phyloP scores from a whole-genome alignment of 2,888 invertebrate species.

The Heliconius sara region DNA sequence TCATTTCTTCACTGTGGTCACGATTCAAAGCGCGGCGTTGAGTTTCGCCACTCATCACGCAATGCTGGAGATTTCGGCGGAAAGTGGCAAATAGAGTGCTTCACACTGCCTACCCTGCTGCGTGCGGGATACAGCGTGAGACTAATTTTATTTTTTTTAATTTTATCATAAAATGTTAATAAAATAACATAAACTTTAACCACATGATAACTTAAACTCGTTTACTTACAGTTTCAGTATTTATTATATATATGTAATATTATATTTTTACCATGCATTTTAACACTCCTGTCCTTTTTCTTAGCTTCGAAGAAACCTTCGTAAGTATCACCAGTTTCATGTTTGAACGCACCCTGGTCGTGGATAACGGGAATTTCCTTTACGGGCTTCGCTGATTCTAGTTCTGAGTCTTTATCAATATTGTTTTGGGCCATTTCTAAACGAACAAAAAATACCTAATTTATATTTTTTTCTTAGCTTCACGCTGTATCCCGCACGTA shows the following conservation, averaged over 20 bases:
- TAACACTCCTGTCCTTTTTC: slow-evolving; percentile 70
- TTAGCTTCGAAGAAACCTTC: slow-evolving; percentile 83
- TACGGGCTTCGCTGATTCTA: slow-evolving; percentile 53
- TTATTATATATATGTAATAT: background rate
- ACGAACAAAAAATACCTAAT: background rate
- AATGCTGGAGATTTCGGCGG: too few species aligned
- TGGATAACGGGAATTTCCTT: slow-evolving; percentile 64
- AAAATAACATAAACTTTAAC: too few species aligned
- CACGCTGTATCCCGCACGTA: too few species aligned
- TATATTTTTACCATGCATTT: slow-evolving; percentile 73
- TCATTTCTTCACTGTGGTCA: too few species aligned
- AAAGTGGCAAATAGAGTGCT: too few species aligned
- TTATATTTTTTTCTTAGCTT: background rate
- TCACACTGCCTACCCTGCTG: too few species aligned
- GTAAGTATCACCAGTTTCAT: slow-evolving; percentile 84
- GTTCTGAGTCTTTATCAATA: slow-evolving; percentile 50
- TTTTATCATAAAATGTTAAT: background rate
- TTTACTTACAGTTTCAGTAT: too few species aligned
- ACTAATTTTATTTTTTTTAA: too few species aligned
- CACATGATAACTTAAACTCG: too few species aligned
- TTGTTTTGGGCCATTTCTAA: slow-evolving; percentile 53
- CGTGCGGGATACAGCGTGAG: too few species aligned
- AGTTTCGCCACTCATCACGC: too few species aligned
- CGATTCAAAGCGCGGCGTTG: too few species aligned
- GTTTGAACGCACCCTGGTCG: slow-evolving; percentile 73